Conservation (phyloP, 2,113 vertebrate genomes). For the Monarcha castaneiventris region DNA sequence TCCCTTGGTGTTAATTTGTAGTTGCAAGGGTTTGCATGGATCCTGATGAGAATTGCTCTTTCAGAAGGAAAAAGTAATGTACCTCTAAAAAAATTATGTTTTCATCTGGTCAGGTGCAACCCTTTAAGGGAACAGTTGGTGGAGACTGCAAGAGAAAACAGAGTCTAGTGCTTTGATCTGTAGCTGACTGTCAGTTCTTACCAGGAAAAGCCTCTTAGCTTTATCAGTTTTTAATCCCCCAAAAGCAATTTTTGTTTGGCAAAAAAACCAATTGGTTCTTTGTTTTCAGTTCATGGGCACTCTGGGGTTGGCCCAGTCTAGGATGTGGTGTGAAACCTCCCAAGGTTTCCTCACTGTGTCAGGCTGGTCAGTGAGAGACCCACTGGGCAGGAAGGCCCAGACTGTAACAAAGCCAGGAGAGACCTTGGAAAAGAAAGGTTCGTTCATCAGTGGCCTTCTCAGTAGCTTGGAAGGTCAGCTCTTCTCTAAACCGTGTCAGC, state of each 20-base stretch:
- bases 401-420: slow-evolving; percentile 13
- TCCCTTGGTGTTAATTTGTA: background rate
- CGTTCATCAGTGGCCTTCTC: slow-evolving; percentile 10
- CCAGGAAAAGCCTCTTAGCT: slow-evolving; percentile 38
- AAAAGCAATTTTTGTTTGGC: slow-evolving; percentile 5
- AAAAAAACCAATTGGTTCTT: background rate
- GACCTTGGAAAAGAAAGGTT: slow-evolving; percentile 29
- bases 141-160: background rate
- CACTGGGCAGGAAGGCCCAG: background rate
- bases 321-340: background rate
- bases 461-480: slow-evolving; percentile 42
- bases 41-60: background rate
- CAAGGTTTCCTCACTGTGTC: background rate
- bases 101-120: background rate
- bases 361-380: background rate
- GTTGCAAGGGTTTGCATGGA: background rate
- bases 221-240: slow-evolving; percentile 41
- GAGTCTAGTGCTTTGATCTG: slow-evolving; percentile 21
- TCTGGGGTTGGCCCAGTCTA: background rate
- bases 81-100: background rate
- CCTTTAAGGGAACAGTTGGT: background rate
- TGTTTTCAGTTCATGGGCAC: background rate
- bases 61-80: background rate
- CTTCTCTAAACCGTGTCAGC: slow-evolving; percentile 39
- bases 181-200: slow-evolving; percentile 24